A percentile compares a stretch with the other conserved stretches of the same genome.
phyloP scores from a whole-genome alignment of 1,140 invertebrate species.

The Drosophila auraria region DNA sequence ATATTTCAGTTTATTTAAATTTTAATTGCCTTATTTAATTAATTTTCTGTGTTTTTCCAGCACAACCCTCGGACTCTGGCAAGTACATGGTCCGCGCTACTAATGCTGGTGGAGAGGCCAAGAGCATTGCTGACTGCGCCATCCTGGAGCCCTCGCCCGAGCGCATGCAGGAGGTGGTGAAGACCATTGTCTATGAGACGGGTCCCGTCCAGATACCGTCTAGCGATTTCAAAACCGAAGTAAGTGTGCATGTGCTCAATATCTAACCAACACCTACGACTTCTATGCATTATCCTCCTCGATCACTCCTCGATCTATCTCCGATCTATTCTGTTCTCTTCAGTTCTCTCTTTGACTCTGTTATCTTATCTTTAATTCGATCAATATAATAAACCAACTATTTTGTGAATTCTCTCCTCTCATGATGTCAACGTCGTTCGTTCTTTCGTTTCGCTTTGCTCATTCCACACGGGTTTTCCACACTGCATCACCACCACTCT shows the following conservation, averaged over 20 bases:
- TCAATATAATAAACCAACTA: slow-evolving; percentile 66
- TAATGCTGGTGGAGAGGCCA: slow-evolving; percentile 91
- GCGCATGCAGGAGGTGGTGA: slow-evolving; percentile 89
- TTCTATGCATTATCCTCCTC: slow-evolving; percentile 41
- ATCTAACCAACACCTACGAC: slow-evolving; percentile 60
- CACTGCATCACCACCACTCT: slow-evolving; percentile 19
- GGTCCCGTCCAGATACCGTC: slow-evolving; percentile 54
- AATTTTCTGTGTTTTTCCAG: slow-evolving; percentile 26
- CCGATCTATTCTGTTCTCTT: slow-evolving; percentile 32
- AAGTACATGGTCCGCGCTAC: slow-evolving; percentile 90
- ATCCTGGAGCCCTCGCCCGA: slow-evolving; percentile 90
- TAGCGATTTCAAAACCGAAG: slow-evolving; percentile 82
- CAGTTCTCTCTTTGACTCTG: slow-evolving; percentile 51
- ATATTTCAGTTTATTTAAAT: slow-evolving; percentile 11
- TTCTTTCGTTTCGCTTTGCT: slow-evolving; percentile 77
- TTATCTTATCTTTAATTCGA: slow-evolving; percentile 46
- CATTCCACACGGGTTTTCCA: slow-evolving; percentile 50
- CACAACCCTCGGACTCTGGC: slow-evolving; percentile 88
- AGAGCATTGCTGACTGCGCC: slow-evolving; percentile 91
- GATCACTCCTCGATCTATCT: slow-evolving; percentile 31
- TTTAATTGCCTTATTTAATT: slow-evolving; percentile 1
- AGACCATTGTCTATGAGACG: slow-evolving; percentile 88
- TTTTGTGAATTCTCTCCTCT: slow-evolving; percentile 81
- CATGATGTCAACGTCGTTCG: slow-evolving; percentile 77
- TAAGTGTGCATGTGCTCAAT: slow-evolving; percentile 85